A percentile compares a stretch with the other conserved stretches of the same genome.
Evolutionary conservation across 2,113 vertebrate genomes (phyloP).

Genomic region (Arenaria interpres): DNA sequence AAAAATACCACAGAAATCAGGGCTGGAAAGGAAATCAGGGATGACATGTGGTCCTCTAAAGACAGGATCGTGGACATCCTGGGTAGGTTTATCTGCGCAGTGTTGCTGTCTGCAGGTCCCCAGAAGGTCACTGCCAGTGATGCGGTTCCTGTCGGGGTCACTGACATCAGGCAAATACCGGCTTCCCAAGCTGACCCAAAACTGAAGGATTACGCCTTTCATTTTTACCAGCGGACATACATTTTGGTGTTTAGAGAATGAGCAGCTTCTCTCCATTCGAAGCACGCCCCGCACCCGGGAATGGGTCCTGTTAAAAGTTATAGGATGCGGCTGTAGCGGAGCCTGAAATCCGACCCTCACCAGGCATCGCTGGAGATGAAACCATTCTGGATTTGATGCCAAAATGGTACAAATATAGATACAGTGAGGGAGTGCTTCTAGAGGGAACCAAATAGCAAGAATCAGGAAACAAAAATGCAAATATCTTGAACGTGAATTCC

Average conservation of each 20-base stretch:
- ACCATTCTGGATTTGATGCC: not conserved
- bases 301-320: not conserved
- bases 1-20: not conserved
- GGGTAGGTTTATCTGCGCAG: not conserved
- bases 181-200: not conserved
- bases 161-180: not conserved
- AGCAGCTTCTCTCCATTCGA: not conserved
- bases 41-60: fast-evolving
- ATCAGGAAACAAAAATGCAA: not conserved
- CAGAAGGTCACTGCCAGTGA: not conserved
- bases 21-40: not conserved
- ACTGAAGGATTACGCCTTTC: not conserved
- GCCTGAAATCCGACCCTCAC: not conserved
- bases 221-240: not conserved
- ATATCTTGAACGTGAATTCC: not conserved
- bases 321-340: not conserved
- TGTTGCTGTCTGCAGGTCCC: not conserved
- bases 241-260: not conserved
- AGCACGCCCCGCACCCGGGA: fast-evolving
- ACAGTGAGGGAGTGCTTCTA: not conserved
- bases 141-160: not conserved
- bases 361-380: not conserved
- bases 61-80: not conserved
- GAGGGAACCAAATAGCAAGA: not conserved
- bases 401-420: not conserved